Percentiles rank a stretch among this genome's conserved stretches.
These are phyloP conservation scores for Microctenopoma stevenorrisi DNA, from an alignment of 2,797 vertebrate genomes.

Conservation along the genomic window DNA sequence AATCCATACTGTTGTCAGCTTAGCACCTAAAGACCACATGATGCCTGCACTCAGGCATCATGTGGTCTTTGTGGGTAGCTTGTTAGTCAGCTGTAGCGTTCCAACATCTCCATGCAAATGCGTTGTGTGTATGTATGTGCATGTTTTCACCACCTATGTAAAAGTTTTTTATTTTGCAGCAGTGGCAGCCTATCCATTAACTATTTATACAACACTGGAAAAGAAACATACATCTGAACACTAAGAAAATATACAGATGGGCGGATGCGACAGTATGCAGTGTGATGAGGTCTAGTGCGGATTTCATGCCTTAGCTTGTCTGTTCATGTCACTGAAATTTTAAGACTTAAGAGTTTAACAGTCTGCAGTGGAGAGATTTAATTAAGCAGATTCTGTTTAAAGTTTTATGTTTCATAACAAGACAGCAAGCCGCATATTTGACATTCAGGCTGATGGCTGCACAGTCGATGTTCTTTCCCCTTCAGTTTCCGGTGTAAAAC, in stretches of 20 bases:
- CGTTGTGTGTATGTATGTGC: not conserved
- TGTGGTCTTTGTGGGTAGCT: too few relatives aligned
- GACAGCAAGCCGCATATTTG: slow-evolving; percentile 6
- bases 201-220: not conserved
- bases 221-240: slow-evolving; percentile 2
- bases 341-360: not conserved
- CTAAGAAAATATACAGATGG: not conserved
- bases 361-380: slow-evolving; percentile 11
- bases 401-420: slow-evolving; percentile 3
- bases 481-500: slow-evolving; percentile 21
- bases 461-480: slow-evolving; percentile 18
- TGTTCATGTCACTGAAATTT: slow-evolving; percentile 5
- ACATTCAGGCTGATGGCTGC: slow-evolving; percentile 5
- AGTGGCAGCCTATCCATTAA: not conserved
- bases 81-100: not conserved
- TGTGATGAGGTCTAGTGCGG: not conserved
- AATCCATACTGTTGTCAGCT: slow-evolving; percentile 41
- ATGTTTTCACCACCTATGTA: not conserved
- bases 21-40: slow-evolving; percentile 32
- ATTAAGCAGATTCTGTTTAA: slow-evolving; percentile 4
- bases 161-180: slow-evolving; percentile 14
- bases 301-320: slow-evolving; percentile 20
- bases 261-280: not conserved
- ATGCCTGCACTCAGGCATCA: not conserved
- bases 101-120: not conserved